phyloP scores from a whole-genome alignment of 2,797 vertebrate species.

The Protosalanx chinensis region DNA sequence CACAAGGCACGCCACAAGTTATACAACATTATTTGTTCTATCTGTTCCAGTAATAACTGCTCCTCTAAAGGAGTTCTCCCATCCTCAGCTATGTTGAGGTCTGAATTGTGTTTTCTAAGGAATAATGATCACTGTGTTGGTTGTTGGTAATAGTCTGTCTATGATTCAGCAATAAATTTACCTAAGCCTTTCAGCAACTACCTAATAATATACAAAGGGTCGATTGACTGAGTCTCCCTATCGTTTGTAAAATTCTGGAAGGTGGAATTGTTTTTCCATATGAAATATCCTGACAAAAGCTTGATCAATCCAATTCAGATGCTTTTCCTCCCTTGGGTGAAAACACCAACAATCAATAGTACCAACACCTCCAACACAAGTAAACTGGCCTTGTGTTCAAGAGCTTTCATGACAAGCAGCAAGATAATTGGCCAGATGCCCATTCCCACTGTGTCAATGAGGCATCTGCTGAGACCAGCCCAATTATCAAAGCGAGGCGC shows the following conservation, averaged over 20 bases:
- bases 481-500: constrained; percentile 70
- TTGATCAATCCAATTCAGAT: constrained; percentile 40
- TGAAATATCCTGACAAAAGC: background rate
- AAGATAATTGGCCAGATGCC: constrained; percentile 73
- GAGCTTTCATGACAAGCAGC: constrained; percentile 66
- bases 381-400: constrained; percentile 61
- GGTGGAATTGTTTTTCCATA: background rate
- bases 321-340: constrained; percentile 64
- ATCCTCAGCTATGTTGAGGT: constrained; percentile 11
- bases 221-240: background rate
- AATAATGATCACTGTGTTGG: constrained; percentile 41
- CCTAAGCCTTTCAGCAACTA: background rate
- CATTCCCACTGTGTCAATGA: constrained; percentile 62
- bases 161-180: background rate
- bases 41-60: background rate
- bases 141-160: constrained; percentile 36
- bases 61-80: constrained; percentile 16
- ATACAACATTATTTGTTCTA: constrained; percentile 9
- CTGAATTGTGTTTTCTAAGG: background rate
- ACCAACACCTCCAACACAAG: constrained; percentile 66
- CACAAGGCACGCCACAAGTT: constrained; percentile 19
- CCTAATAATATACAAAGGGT: background rate
- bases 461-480: constrained; percentile 49
- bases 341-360: constrained; percentile 61
- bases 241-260: background rate